Evolutionary conservation across 1,140 invertebrate species (phyloP).

Genomic region (Caerostris darwini): DNA sequence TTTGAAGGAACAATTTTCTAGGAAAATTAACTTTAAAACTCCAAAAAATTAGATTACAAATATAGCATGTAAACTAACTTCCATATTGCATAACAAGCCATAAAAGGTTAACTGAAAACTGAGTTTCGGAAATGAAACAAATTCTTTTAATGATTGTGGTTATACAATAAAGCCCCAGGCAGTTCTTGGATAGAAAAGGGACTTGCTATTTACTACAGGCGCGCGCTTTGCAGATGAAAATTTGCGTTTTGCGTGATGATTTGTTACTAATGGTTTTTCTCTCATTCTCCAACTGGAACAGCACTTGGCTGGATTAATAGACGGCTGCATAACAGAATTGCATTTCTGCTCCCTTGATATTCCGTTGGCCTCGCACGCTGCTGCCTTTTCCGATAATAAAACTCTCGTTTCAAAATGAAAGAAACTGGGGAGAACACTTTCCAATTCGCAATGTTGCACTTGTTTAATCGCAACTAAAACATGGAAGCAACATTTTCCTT

Average conservation of each 20-base stretch:
- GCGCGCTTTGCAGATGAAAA: slow-evolving; percentile 9
- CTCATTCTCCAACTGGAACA: neutral
- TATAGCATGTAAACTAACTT: neutral
- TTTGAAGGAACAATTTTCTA: no score
- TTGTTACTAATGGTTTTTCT: slow-evolving; percentile 40
- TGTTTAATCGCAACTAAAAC: neutral
- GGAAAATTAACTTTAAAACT: no score
- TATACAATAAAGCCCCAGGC: neutral
- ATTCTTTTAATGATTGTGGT: neutral
- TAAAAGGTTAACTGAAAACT: neutral
- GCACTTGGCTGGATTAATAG: slow-evolving; percentile 1
- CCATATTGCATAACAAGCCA: neutral
- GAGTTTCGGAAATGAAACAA: neutral
- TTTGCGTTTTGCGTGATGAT: slow-evolving; percentile 34
- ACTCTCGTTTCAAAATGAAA: neutral
- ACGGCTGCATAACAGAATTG: slow-evolving; percentile 30
- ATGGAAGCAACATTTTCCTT: neutral
- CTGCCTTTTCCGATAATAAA: slow-evolving; percentile 39
- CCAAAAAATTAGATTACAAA: no score
- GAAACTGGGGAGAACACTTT: slow-evolving; percentile 2
- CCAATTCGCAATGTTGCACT: neutral
- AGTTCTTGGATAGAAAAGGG: neutral
- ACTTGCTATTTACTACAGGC: neutral
- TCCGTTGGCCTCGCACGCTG: neutral
- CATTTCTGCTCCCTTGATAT: slow-evolving; percentile 23